Evolutionary conservation across 2,113 vertebrate species (phyloP).

Genomic region (Podilymbus podiceps): DNA sequence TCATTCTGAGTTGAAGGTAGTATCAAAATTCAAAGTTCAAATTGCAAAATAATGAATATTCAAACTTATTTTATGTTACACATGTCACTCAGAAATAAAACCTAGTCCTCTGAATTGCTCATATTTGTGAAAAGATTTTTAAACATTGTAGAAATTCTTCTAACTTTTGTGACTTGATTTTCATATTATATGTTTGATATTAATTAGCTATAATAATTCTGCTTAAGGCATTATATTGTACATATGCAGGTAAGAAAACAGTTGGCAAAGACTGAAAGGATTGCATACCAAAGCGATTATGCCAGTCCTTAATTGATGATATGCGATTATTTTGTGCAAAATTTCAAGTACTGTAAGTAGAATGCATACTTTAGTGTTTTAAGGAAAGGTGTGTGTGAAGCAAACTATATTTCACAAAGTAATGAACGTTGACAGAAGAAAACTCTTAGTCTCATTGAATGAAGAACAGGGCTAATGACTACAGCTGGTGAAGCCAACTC

Average conservation of each 20-base stretch:
- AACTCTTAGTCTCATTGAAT: not conserved
- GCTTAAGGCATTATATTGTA: not conserved
- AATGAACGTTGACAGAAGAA: not conserved
- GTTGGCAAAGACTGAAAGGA: not conserved
- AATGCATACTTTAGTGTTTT: not conserved
- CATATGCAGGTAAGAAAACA: not conserved
- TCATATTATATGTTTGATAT: not conserved
- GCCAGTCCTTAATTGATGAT: not conserved
- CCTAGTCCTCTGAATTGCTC: not conserved
- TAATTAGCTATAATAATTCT: not conserved
- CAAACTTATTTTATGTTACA: not conserved
- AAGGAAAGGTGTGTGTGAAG: not conserved
- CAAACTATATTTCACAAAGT: not conserved
- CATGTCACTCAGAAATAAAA: not conserved
- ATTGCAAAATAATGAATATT: not conserved
- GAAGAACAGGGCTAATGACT: not conserved
- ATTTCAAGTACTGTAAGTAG: not conserved
- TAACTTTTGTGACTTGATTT: not conserved
- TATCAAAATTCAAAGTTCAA: not conserved
- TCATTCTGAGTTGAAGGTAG: not conserved
- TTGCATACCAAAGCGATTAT: not conserved
- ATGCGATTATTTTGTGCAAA: not conserved
- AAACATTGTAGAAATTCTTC: not conserved
- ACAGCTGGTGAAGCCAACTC: not conserved
- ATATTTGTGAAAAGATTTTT: not conserved